Base-by-base conservation (phyloP, 1,140 invertebrate species). In the Lamellibrachia luymesi region DNA sequence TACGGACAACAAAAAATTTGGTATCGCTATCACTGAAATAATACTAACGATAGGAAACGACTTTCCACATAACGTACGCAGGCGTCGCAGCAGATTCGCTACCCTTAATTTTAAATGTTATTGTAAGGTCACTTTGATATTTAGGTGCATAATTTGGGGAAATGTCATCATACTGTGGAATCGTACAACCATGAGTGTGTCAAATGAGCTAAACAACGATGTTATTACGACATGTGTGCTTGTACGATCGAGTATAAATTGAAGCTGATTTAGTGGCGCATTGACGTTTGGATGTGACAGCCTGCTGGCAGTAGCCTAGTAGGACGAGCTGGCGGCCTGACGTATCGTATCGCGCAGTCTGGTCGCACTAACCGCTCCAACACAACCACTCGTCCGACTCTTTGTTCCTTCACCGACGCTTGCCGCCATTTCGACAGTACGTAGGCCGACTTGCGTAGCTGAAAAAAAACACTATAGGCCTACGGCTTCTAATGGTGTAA, bases 341-440 rank as follows among this genome's bases (percentile, higher is more conserved):
- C 64, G 64, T 80, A 80, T 80, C 64, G 25, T 10, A 80, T 80
- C 64, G 25, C 64, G 64, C 2, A 0, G 64, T 22, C 64, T 80
- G 13, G 25, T 80, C 64, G 64, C 8, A 10, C 25, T 6, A 6
- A 56, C 52, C 52, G 17, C 52, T 22, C 64, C 64, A 80, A 8
- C 8, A 22, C 8, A 10, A n/a, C 90, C 92, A 89, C 56, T 92
- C 13, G 50, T 27, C 51, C 51, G 89, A 52, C 92, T 8, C 51
- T 80, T 50, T 92, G 89, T 80, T 64, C 56, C 51, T 92, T 38
- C 64, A 90, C 64, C 56, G 80, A 27, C 92, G 25, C 56, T 50
- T 50, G 92, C 51, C 50, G 52, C 89, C 51, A 92, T 80, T 80
- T 50, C 56, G 92, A 27, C 27, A 52, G 51, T 92, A 51, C 52